Conservation (phyloP, 2,113 vertebrate species). For the Otus sunia region DNA sequence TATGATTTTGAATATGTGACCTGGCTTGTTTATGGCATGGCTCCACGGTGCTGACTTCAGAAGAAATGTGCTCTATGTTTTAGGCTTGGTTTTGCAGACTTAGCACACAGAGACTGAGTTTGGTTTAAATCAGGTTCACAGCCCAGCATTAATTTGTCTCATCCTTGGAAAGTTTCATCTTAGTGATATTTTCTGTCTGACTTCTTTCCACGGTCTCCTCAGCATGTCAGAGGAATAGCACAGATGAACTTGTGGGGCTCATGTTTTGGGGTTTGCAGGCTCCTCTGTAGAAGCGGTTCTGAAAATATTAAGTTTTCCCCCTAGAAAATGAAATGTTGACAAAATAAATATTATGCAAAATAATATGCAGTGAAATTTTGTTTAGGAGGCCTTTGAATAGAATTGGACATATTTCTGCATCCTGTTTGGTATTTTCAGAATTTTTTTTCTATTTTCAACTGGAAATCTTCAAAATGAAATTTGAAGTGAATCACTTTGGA, state of each 20-base stretch:
- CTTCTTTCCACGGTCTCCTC: neutral
- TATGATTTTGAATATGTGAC: neutral
- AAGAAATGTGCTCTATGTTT: neutral
- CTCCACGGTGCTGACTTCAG: neutral
- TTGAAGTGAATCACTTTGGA: neutral
- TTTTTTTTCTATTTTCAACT: neutral
- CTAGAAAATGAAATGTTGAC: neutral
- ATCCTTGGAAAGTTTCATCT: neutral
- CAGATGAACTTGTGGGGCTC: neutral
- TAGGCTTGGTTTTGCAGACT: neutral
- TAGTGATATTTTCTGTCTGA: neutral
- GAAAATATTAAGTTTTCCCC: no score
- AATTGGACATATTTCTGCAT: neutral
- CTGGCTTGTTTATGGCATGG: neutral
- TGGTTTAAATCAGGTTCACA: neutral
- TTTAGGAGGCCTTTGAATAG: neutral
- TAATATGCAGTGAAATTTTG: neutral
- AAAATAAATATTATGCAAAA: neutral
- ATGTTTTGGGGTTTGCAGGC: neutral
- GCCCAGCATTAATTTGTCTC: neutral
- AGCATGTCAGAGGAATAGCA: neutral
- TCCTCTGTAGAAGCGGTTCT: neutral
- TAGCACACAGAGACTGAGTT: no score
- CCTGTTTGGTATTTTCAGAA: neutral
- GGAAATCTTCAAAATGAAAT: neutral